A percentile compares a stretch with the other conserved stretches of the same genome.
These are phyloP conservation scores for Amphiduros pacificus DNA, from an alignment of 2,888 invertebrate genomes.

Conservation along the genomic window DNA sequence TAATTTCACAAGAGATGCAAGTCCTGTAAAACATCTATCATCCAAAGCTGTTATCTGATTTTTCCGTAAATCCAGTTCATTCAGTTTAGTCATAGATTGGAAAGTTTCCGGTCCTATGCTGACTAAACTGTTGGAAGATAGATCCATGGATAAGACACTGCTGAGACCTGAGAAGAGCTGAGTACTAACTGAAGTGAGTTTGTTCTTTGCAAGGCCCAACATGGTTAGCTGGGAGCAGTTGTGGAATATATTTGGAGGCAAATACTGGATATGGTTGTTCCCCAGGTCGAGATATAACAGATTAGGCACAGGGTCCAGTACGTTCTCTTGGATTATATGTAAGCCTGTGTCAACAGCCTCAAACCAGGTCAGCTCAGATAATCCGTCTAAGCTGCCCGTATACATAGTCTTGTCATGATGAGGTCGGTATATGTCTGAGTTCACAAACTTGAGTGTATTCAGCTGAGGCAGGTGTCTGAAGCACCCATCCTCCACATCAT, in stretches of 20 bases:
- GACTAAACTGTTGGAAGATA: not conserved
- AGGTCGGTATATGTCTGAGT: not conserved
- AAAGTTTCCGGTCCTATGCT: not conserved
- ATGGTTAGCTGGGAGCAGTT: not conserved
- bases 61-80: not conserved
- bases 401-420: not conserved
- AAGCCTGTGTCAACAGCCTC: not conserved
- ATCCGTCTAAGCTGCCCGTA: slow-evolving; percentile 3
- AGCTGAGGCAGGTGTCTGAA: not conserved
- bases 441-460: not conserved
- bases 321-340: not conserved
- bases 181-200: not conserved
- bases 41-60: not conserved
- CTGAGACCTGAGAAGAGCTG: not conserved
- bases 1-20: not conserved
- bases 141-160: not conserved
- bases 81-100: not conserved
- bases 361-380: not conserved
- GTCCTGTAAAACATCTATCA: not conserved
- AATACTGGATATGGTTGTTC: not conserved
- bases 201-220: not conserved
- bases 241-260: not conserved
- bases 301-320: not conserved
- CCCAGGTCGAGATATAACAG: slow-evolving; percentile 4
- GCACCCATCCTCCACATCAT: not conserved